Conservation (phyloP, 2,888 invertebrate genomes). For the Argynnis bischoffii region DNA sequence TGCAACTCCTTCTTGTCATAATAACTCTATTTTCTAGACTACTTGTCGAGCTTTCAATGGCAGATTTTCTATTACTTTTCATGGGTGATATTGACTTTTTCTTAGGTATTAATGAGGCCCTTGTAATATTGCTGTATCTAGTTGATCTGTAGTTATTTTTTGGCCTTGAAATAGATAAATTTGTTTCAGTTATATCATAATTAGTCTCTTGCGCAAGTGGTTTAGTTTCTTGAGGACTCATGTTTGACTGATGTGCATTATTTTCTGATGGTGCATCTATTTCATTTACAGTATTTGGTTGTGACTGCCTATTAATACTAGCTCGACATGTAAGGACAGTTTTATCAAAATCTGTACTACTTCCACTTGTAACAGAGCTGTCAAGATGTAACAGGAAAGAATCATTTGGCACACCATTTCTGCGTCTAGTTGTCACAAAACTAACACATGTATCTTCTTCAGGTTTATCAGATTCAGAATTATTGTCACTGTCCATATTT, state of each 20-base stretch:
- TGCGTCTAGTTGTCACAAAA: conserved; percentile 72
- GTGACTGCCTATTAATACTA: conserved; percentile 15
- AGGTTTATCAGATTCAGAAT: conserved; percentile 31
- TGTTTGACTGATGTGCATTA: not conserved
- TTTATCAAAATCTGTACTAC: conserved; percentile 56
- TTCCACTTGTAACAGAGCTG: conserved; percentile 51
- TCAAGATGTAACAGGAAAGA: conserved; percentile 56
- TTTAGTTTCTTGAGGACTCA: not conserved
- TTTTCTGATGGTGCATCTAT: conserved; percentile 15
- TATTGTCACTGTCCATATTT: conserved; percentile 30
- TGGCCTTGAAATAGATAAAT: not conserved
- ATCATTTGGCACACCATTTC: conserved; percentile 57
- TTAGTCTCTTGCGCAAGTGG: not conserved
- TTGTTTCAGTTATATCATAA: conserved; percentile 2
- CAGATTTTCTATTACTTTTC: not conserved
- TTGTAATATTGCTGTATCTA: not conserved
- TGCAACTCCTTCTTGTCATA: conserved; percentile 47
- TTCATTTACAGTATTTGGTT: conserved; percentile 11
- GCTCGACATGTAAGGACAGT: conserved; percentile 53
- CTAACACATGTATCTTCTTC: conserved; percentile 54
- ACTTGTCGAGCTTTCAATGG: not conserved
- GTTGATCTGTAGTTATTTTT: conserved; percentile 3
- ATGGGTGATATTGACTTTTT: not conserved
- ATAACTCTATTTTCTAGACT: conserved; percentile 21
- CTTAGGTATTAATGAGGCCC: not conserved